A percentile compares a stretch with the other conserved stretches of the same genome.
These are phyloP conservation scores for Griposia aprilina DNA, from an alignment of 2,888 invertebrate species.

Conservation along the genomic window DNA sequence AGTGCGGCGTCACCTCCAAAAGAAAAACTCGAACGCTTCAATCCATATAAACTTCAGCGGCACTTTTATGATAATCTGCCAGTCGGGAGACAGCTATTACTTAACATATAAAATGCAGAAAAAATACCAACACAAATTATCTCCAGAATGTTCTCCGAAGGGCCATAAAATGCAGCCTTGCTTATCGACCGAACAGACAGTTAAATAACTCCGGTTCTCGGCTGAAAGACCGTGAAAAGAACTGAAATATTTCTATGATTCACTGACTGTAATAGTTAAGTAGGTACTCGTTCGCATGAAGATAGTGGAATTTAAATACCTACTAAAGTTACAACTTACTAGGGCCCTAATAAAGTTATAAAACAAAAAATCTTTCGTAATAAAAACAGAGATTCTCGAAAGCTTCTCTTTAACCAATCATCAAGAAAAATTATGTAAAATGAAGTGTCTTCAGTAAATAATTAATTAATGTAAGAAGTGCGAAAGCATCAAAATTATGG, in stretches of 20 bases:
- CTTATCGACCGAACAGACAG: constrained; percentile 66
- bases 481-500: not conserved
- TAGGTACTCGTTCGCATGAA: constrained; percentile 30
- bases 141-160: constrained; percentile 56
- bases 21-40: constrained; percentile 57
- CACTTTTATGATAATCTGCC: constrained; percentile 65
- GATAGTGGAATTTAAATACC: not conserved
- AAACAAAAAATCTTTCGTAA: too few species aligned
- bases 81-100: constrained; percentile 64
- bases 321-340: not conserved
- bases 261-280: constrained; percentile 24
- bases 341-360: too few species aligned
- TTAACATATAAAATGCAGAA: constrained; percentile 70
- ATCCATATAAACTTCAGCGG: constrained; percentile 56
- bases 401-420: too few species aligned
- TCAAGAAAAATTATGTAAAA: not conserved
- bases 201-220: constrained; percentile 59
- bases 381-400: not conserved
- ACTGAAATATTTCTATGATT: constrained; percentile 62
- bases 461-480: too few species aligned
- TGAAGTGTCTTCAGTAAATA: not conserved
- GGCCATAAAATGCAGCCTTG: constrained; percentile 68
- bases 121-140: constrained; percentile 70
- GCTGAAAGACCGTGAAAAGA: constrained; percentile 46
- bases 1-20: constrained; percentile 35